Percentiles rank a stretch among this genome's conserved stretches.
These are phyloP conservation scores for Meteorus sp. DNA, from an alignment of 1,140 invertebrate species.

Conservation along the genomic window DNA sequence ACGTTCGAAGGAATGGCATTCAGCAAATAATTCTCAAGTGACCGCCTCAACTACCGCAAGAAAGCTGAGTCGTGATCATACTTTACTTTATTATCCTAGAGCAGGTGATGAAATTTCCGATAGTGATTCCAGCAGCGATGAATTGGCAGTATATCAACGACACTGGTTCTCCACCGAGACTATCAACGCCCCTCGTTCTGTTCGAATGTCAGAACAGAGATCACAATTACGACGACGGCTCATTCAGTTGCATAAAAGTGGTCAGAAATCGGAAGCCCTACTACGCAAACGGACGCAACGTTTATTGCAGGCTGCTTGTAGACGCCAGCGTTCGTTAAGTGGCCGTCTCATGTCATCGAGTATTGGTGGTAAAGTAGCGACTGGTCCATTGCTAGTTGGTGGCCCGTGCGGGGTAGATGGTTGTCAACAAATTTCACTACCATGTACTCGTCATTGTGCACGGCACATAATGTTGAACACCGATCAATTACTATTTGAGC, in stretches of 20 bases:
- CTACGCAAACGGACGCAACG: constrained; percentile 44
- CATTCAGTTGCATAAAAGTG: constrained; percentile 52
- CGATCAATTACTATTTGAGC: constrained; percentile 84
- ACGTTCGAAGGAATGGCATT: constrained; percentile 34
- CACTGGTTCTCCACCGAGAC: constrained; percentile 52
- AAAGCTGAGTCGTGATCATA: constrained; percentile 49
- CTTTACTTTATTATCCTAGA: constrained; percentile 51
- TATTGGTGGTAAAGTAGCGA: constrained; percentile 48
- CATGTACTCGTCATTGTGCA: constrained; percentile 80
- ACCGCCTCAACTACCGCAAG: too few species aligned
- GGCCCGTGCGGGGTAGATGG: constrained; percentile 48
- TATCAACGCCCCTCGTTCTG: constrained; percentile 46
- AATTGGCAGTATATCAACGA: constrained; percentile 49
- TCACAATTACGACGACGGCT: constrained; percentile 62
- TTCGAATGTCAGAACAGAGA: constrained; percentile 57
- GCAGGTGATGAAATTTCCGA: constrained; percentile 56
- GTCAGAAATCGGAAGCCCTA: constrained; percentile 40
- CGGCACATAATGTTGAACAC: constrained; percentile 85
- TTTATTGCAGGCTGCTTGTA: constrained; percentile 44
- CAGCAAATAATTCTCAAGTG: constrained; percentile 34
- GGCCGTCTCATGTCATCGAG: constrained; percentile 29
- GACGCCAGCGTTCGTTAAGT: constrained; percentile 43
- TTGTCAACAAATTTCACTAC: constrained; percentile 71
- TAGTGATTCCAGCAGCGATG: constrained; percentile 55
- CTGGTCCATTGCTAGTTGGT: constrained; percentile 53